Percentiles rank a stretch among this genome's conserved stretches.
These are phyloP conservation scores for Cybosia mesomella DNA, from an alignment of 2,888 invertebrate species.

Conservation along the genomic window DNA sequence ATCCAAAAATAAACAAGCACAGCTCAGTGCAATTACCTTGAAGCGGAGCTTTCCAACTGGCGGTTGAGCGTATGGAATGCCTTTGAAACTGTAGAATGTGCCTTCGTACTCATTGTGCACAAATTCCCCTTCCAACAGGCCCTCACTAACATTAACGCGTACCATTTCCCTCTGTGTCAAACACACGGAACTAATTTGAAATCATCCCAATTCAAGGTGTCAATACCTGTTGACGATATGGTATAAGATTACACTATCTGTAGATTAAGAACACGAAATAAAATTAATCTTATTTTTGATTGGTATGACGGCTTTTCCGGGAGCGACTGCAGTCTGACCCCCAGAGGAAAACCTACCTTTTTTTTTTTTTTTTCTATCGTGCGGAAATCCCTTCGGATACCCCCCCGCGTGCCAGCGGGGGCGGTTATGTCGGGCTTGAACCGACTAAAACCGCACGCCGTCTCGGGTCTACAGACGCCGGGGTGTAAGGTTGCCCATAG, in stretches of 20 bases:
- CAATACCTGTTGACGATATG: not conserved
- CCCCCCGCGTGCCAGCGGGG: too few relatives aligned
- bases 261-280: not conserved
- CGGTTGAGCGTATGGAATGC: conserved; percentile 83
- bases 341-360: too few relatives aligned
- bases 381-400: too few relatives aligned
- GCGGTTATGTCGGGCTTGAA: too few relatives aligned
- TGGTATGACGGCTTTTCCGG: too few relatives aligned
- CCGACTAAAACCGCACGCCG: too few relatives aligned
- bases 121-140: conserved; percentile 61
- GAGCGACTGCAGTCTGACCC: too few relatives aligned
- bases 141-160: conserved; percentile 59
- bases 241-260: not conserved
- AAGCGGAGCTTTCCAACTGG: conserved; percentile 81
- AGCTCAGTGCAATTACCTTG: conserved; percentile 65
- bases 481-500: too few relatives aligned
- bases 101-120: conserved; percentile 53
- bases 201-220: not conserved
- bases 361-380: too few relatives aligned
- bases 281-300: too few relatives aligned
- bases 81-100: conserved; percentile 63
- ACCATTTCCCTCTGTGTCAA: conserved; percentile 22
- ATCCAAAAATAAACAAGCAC: not conserved
- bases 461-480: too few relatives aligned
- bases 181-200: not conserved